A percentile compares a stretch with the other conserved stretches of the same genome.
Evolutionary conservation across 2,888 invertebrate genomes (phyloP).

Genomic region (Scaeva pyrastri): DNA sequence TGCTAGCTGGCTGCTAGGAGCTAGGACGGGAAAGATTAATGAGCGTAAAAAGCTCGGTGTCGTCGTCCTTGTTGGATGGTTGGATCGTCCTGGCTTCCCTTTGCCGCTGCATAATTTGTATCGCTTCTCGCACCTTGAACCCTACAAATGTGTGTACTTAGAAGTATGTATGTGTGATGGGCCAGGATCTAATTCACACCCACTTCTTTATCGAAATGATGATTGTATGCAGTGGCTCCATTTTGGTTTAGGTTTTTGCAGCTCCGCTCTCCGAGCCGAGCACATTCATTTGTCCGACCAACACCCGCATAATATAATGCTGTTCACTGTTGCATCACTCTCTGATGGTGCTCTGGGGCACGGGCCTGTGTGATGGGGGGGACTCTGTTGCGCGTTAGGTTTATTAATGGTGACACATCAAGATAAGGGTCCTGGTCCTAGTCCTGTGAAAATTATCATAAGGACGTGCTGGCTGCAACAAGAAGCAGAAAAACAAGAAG

Average conservation of each 20-base stretch:
- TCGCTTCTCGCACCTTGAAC: constrained; percentile 55
- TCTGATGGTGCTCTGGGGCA: not conserved
- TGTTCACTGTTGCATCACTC: constrained; percentile 65
- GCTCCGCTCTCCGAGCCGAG: not conserved
- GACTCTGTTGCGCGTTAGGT: constrained; percentile 65
- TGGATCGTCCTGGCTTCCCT: not conserved
- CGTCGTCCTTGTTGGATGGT: constrained; percentile 63
- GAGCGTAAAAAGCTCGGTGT: constrained; percentile 65
- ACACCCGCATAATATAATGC: constrained; percentile 70
- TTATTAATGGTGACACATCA: constrained; percentile 74
- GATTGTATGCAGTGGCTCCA: constrained; percentile 55
- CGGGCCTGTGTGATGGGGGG: too few relatives aligned
- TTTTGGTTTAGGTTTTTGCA: constrained; percentile 23
- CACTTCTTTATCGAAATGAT: constrained; percentile 28
- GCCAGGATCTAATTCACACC: constrained; percentile 44
- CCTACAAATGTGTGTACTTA: not conserved
- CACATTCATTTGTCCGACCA: constrained; percentile 64
- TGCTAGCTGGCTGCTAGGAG: too few relatives aligned
- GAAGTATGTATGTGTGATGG: not conserved
- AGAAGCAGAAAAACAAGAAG: not conserved
- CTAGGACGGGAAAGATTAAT: constrained; percentile 65
- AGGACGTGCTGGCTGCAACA: constrained; percentile 34
- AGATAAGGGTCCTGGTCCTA: constrained; percentile 75
- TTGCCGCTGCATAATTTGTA: constrained; percentile 68
- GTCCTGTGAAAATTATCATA: constrained; percentile 74